Percentiles rank a stretch among this genome's conserved stretches.
phyloP scores from a whole-genome alignment of 2,888 invertebrate genomes.

The Fragum fragum region DNA sequence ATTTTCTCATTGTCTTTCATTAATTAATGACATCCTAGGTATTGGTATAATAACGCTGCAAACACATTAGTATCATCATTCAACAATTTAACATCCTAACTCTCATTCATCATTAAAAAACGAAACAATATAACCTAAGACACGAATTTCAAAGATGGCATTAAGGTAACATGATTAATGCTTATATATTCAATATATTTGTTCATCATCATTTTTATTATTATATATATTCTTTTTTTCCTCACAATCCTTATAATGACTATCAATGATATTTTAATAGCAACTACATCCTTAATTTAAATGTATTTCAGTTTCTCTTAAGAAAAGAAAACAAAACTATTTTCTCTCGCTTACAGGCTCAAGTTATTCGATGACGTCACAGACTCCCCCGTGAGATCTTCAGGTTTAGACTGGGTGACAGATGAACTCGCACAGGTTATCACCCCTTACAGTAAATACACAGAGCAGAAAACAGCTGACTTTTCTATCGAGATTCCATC shows the following conservation, averaged over 20 bases:
- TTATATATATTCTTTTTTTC: no score
- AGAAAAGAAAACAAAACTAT: not conserved
- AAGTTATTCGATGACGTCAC: slow-evolving; percentile 26
- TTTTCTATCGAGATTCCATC: slow-evolving; percentile 18
- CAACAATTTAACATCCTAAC: not conserved
- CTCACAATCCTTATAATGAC: no score
- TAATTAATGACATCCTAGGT: not conserved
- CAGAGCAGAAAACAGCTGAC: slow-evolving; percentile 36
- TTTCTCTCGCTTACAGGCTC: not conserved
- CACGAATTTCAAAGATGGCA: not conserved
- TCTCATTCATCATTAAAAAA: not conserved
- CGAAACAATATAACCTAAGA: not conserved
- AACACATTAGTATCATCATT: not conserved
- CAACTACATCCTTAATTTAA: no score
- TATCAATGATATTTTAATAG: no score
- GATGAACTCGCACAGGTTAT: not conserved
- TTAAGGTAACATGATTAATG: not conserved
- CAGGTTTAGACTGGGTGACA: slow-evolving; percentile 8
- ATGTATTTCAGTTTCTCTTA: no score
- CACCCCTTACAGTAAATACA: slow-evolving; percentile 34
- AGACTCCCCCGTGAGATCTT: slow-evolving; percentile 20
- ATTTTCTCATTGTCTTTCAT: not conserved
- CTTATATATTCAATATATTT: no score
- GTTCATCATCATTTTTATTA: no score
- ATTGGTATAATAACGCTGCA: not conserved